These are phyloP conservation scores for Scatophagus argus DNA, from an alignment of 2,113 vertebrate genomes.

Conservation along the genomic window DNA sequence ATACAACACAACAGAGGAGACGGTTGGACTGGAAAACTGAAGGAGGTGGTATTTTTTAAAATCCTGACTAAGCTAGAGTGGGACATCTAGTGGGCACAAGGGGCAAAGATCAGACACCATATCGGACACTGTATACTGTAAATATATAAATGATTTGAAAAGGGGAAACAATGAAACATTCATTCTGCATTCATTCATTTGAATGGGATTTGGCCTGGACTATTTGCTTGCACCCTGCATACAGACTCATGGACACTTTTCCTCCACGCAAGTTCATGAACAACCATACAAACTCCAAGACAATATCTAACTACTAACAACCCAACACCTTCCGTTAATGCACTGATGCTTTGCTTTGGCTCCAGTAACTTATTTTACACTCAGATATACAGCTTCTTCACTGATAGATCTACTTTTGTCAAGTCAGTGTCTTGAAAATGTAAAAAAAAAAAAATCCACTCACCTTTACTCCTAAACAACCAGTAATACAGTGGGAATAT, in stretches of 20 bases:
- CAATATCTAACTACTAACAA: not conserved
- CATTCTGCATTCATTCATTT: not conserved
- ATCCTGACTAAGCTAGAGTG: constrained; percentile 48
- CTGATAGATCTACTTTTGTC: too few species aligned
- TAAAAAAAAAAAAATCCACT: constrained; percentile 31
- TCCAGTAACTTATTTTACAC: not conserved
- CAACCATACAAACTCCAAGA: not conserved
- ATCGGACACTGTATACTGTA: not conserved
- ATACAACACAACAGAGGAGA: constrained; percentile 8
- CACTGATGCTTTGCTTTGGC: not conserved
- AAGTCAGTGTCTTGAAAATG: not conserved
- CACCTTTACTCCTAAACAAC: constrained; percentile 65
- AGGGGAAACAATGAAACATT: not conserved
- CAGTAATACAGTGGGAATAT: constrained; percentile 58
- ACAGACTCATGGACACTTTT: not conserved
- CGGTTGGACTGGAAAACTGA: not conserved
- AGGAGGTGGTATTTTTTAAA: not conserved
- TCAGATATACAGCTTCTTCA: not conserved
- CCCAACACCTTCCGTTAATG: not conserved
- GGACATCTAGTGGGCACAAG: constrained; percentile 73
- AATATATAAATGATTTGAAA: not conserved
- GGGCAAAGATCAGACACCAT: constrained; percentile 40
- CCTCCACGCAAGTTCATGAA: not conserved
- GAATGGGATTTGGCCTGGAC: not conserved
- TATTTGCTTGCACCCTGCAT: not conserved